phyloP scores from a whole-genome alignment of 2,113 vertebrate species.

The Pangasianodon hypophthalmus region DNA sequence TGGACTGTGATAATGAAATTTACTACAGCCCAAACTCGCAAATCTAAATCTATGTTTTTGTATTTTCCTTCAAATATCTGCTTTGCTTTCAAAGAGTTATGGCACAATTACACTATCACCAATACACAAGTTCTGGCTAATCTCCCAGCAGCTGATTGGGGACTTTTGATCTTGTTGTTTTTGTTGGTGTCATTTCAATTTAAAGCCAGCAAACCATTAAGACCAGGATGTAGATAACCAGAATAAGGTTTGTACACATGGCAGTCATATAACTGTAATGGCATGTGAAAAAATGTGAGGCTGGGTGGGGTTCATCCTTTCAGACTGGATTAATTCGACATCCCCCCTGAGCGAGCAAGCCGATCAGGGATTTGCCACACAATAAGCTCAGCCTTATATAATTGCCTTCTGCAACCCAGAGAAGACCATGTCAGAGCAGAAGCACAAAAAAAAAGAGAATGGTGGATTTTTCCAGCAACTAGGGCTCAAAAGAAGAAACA shows the following conservation, averaged over 20 bases:
- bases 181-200: background rate
- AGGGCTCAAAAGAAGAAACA: constrained; percentile 24
- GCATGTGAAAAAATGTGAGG: constrained; percentile 35
- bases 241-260: constrained; percentile 58
- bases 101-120: constrained; percentile 33
- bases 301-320: constrained; percentile 57
- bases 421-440: constrained; percentile 34
- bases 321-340: constrained; percentile 63
- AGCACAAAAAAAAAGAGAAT: constrained; percentile 47
- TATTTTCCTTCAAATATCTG: constrained; percentile 21
- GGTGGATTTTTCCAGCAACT: constrained; percentile 37
- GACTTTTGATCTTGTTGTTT: background rate
- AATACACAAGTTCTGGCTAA: constrained; percentile 60
- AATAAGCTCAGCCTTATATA: constrained; percentile 61
- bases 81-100: constrained; percentile 23
- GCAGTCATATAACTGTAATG: constrained; percentile 53
- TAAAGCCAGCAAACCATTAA: constrained; percentile 59
- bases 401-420: constrained; percentile 54
- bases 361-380: constrained; percentile 67
- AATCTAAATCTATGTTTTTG: background rate
- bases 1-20: background rate
- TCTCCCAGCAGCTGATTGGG: background rate
- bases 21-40: background rate
- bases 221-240: constrained; percentile 55
- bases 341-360: constrained; percentile 56